Conservation (phyloP, 2,797 vertebrate species). For the Molossus molossus region DNA sequence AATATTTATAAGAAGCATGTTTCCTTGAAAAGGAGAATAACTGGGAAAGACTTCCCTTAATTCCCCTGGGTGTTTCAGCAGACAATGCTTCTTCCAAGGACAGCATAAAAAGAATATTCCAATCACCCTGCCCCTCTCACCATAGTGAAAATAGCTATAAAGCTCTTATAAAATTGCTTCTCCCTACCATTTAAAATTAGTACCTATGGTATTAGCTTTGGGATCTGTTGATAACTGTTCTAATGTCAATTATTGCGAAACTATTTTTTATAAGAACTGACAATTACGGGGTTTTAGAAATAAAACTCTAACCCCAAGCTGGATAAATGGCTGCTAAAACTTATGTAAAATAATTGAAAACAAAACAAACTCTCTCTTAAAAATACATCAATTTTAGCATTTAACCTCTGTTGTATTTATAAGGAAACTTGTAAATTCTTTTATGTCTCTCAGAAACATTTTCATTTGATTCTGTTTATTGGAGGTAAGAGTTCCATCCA, state of each 20-base stretch:
- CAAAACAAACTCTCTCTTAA: conserved; percentile 22
- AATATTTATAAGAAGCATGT: conserved; percentile 73
- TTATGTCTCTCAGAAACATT: neutral
- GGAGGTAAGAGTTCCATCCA: neutral
- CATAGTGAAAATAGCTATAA: conserved; percentile 49
- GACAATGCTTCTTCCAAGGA: conserved; percentile 52
- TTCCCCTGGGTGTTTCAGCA: conserved; percentile 48
- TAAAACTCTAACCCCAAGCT: conserved; percentile 35
- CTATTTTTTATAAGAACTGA: conserved; percentile 37
- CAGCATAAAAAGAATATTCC: neutral
- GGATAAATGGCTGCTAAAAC: conserved; percentile 17
- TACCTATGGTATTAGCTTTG: conserved; percentile 44
- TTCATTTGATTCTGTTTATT: neutral
- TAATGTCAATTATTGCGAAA: conserved; percentile 29
- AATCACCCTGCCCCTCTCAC: neutral
- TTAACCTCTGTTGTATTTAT: conserved; percentile 6
- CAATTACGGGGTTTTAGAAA: conserved; percentile 66
- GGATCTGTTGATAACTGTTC: neutral
- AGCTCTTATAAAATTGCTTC: neutral
- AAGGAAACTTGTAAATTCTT: neutral
- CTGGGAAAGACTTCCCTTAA: conserved; percentile 59
- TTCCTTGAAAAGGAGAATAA: conserved; percentile 57
- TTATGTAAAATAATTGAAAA: neutral
- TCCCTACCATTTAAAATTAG: conserved; percentile 55
- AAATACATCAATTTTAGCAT: neutral